Percentiles rank a stretch among this genome's conserved stretches.
phyloP scores from a whole-genome alignment of 2,888 invertebrate species.

The Copidosoma aretas region DNA sequence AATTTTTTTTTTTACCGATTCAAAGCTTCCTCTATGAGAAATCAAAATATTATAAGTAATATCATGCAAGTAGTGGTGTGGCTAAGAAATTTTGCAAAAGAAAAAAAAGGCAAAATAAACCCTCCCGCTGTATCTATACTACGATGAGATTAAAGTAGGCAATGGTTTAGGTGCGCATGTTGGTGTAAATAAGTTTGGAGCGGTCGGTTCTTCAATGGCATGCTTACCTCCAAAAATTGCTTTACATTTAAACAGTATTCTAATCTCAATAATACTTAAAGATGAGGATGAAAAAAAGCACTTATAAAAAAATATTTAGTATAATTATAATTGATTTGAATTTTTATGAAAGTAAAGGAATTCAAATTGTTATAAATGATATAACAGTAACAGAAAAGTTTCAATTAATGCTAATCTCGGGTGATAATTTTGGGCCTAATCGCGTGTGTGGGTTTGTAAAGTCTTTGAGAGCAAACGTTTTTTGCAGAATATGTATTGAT shows the following conservation, averaged over 20 bases:
- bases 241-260: background rate
- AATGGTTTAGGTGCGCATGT: constrained; percentile 11
- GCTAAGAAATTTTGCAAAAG: background rate
- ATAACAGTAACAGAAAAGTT: too few species aligned
- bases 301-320: background rate
- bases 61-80: too few species aligned
- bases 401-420: background rate
- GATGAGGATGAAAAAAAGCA: background rate
- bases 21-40: too few species aligned
- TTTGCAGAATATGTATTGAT: too few species aligned
- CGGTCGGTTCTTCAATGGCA: background rate
- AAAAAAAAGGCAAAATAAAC: background rate
- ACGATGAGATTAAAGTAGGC: background rate
- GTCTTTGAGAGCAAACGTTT: background rate
- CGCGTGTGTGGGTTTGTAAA: background rate
- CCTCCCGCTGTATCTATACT: background rate
- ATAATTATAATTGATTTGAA: constrained; percentile 1
- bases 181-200: constrained; percentile 15
- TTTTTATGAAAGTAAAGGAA: background rate
- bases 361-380: too few species aligned
- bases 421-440: constrained; percentile 7
- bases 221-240: background rate
- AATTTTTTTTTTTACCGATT: too few species aligned
- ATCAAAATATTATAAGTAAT: too few species aligned
- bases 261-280: constrained; percentile 12